phyloP scores from a whole-genome alignment of 1,140 invertebrate genomes.

The Halesus radiatus region DNA sequence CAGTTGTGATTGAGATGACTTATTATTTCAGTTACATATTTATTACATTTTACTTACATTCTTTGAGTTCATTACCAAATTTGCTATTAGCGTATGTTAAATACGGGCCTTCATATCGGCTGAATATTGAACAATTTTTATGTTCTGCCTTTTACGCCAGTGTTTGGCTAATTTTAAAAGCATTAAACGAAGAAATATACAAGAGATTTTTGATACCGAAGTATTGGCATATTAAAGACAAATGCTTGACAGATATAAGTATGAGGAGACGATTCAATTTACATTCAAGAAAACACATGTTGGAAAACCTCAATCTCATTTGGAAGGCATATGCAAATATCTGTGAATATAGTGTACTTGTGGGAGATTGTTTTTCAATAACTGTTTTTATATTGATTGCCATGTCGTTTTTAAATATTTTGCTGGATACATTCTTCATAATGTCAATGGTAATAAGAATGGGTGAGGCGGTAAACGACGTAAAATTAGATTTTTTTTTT shows the following conservation, averaged over 20 bases:
- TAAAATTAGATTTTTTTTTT: background rate
- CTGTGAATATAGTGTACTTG: background rate
- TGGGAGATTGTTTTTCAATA: background rate
- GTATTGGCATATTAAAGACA: background rate
- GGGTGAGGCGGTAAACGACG: too few species aligned
- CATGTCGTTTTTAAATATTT: background rate
- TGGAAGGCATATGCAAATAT: background rate
- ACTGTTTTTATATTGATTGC: background rate
- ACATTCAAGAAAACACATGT: background rate
- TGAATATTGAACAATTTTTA: background rate
- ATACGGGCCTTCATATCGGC: background rate
- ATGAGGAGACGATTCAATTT: background rate
- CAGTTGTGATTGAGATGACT: background rate
- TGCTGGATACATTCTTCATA: background rate
- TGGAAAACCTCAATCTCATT: background rate
- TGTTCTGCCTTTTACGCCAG: background rate
- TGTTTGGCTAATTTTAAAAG: background rate
- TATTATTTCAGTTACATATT: background rate
- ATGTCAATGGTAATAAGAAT: background rate
- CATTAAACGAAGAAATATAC: background rate
- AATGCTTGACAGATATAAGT: background rate
- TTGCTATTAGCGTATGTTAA: background rate
- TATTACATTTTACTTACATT: background rate
- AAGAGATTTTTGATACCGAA: background rate
- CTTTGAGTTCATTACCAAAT: background rate